These are phyloP conservation scores for Lasioglossum marginatum DNA, from an alignment of 2,888 invertebrate genomes.

Conservation along the genomic window DNA sequence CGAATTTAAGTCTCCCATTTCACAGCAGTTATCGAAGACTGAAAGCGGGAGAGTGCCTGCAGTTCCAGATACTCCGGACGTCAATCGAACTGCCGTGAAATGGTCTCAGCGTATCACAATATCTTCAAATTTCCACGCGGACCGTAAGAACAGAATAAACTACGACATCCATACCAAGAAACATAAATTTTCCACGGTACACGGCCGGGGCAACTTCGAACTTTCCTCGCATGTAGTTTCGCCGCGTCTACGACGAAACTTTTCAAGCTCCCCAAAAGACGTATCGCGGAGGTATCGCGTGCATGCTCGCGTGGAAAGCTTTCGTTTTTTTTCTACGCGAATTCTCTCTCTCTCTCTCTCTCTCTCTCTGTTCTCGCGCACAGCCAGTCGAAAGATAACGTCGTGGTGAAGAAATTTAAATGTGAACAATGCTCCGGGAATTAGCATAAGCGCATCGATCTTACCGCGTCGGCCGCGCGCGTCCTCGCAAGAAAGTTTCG, in stretches of 20 bases:
- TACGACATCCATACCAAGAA: neutral
- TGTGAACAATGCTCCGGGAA: slow-evolving; percentile 44
- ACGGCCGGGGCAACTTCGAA: neutral
- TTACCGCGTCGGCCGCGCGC: slow-evolving; percentile 1
- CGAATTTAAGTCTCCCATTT: neutral
- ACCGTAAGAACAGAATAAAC: slow-evolving; percentile 8
- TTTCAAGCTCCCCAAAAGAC: slow-evolving; percentile 12
- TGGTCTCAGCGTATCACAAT: neutral
- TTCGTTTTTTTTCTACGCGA: neutral
- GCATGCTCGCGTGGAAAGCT: slow-evolving; percentile 1
- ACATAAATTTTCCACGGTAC: neutral
- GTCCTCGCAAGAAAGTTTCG: slow-evolving; percentile 12
- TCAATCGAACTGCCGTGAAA: neutral
- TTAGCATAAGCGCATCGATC: slow-evolving; percentile 56
- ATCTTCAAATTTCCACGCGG: neutral
- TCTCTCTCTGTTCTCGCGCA: neutral
- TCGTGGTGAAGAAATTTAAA: slow-evolving; percentile 38
- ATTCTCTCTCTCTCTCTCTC: neutral
- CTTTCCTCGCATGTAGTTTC: slow-evolving; percentile 1
- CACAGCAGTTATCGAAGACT: neutral
- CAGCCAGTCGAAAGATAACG: neutral
- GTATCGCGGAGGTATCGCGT: slow-evolving; percentile 5
- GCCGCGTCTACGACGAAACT: neutral
- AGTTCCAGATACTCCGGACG: neutral
- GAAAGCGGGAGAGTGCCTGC: neutral